phyloP scores from a whole-genome alignment of 1,140 invertebrate species.

The Diploscapter pachys region DNA sequence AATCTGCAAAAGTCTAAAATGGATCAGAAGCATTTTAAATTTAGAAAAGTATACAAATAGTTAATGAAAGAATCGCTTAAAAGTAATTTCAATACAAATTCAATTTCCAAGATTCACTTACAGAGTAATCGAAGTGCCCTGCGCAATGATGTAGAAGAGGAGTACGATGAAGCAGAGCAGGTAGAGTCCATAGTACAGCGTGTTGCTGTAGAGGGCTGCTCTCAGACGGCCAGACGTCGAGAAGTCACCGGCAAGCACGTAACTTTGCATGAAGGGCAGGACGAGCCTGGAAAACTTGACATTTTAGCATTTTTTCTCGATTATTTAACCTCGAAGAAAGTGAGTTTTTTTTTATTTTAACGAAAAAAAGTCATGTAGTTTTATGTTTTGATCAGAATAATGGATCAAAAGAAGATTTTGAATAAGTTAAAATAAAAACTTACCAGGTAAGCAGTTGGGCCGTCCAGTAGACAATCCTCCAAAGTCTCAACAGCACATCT shows the following conservation, averaged over 20 bases:
- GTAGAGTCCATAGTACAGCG: constrained; percentile 96
- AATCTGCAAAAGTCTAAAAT: too few species aligned
- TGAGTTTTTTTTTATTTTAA: neutral
- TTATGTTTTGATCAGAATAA: too few species aligned
- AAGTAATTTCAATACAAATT: too few species aligned
- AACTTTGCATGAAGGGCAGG: constrained; percentile 97
- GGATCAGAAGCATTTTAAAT: too few species aligned
- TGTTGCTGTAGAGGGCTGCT: constrained; percentile 80
- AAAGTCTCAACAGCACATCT: constrained; percentile 80
- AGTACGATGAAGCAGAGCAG: constrained; percentile 88
- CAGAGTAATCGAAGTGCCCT: too few species aligned
- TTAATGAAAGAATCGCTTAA: too few species aligned
- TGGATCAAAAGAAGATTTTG: neutral
- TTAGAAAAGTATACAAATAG: too few species aligned
- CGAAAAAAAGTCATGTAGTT: too few species aligned
- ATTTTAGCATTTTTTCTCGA: too few species aligned
- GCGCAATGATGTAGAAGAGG: constrained; percentile 81
- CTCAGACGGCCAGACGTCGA: constrained; percentile 88
- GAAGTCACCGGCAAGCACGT: constrained; percentile 95
- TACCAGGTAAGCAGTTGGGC: constrained; percentile 94
- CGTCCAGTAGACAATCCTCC: constrained; percentile 97
- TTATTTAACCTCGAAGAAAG: neutral
- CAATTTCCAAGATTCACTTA: too few species aligned
- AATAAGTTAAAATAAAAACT: constrained; percentile 23
- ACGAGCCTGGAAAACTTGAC: constrained; percentile 71